Evolutionary conservation across 2,888 invertebrate species (phyloP).

Genomic region (Noctua pronuba): DNA sequence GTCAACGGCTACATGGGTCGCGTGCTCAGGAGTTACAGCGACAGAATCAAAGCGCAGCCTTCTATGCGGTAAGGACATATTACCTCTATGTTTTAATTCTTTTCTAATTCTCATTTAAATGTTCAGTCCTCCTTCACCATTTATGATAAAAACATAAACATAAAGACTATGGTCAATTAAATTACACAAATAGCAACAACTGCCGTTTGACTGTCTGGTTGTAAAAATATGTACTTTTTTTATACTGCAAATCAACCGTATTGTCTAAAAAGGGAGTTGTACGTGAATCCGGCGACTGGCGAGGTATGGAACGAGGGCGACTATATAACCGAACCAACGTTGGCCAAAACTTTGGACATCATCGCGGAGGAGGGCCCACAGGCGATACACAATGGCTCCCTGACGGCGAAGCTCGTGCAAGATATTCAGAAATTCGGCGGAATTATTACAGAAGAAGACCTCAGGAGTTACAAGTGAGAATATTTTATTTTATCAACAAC

Average conservation of each 20-base stretch:
- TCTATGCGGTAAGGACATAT: constrained; percentile 87
- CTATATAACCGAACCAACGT: constrained; percentile 90
- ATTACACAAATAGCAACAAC: background rate
- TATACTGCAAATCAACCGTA: background rate
- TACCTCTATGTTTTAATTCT: background rate
- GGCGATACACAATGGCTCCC: constrained; percentile 94
- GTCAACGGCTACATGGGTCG: constrained; percentile 92
- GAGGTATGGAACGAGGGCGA: constrained; percentile 92
- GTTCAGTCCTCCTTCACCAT: background rate
- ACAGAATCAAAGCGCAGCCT: constrained; percentile 90
- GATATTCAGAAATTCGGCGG: constrained; percentile 94
- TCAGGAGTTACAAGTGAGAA: constrained; percentile 92
- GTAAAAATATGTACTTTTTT: background rate
- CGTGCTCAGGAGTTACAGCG: constrained; percentile 88
- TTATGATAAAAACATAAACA: background rate
- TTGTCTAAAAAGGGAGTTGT: constrained; percentile 83
- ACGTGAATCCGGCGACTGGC: constrained; percentile 91
- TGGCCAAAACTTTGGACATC: constrained; percentile 93
- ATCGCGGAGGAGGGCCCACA: constrained; percentile 93
- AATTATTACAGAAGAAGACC: constrained; percentile 94
- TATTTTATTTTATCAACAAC: background rate
- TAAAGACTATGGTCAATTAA: background rate
- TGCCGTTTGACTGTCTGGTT: background rate
- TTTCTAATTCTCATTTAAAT: too few relatives aligned
- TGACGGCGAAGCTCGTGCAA: constrained; percentile 91